Conservation (phyloP, 2,113 vertebrate genomes). For the Emydocephalus ijimae region DNA sequence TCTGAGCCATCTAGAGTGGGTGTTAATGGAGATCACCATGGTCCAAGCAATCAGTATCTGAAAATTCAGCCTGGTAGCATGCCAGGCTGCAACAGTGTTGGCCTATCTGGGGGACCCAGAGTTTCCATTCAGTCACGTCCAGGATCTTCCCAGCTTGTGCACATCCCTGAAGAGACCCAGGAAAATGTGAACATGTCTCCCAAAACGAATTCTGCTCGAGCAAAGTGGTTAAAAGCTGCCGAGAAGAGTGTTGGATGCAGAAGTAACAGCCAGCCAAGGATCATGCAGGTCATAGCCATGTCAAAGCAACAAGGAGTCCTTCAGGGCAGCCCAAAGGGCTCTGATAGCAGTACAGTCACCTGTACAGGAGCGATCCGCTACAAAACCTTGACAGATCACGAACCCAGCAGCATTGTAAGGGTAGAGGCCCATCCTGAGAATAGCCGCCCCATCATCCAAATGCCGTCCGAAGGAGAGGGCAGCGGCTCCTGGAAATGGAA, state of each 20-base stretch:
- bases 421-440: constrained; percentile 95
- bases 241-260: constrained; percentile 86
- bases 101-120: constrained; percentile 84
- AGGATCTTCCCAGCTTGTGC: constrained; percentile 92
- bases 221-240: constrained; percentile 90
- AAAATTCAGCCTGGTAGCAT: constrained; percentile 84
- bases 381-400: constrained; percentile 83
- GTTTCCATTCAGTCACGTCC: constrained; percentile 91
- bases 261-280: constrained; percentile 84
- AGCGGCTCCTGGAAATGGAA: constrained; percentile 96
- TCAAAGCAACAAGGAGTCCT: constrained; percentile 96
- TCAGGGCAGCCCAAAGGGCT: constrained; percentile 86
- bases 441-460: constrained; percentile 84
- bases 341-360: constrained; percentile 80
- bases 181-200: constrained; percentile 82
- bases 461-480: constrained; percentile 84
- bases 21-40: constrained; percentile 83
- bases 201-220: constrained; percentile 78
- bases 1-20: constrained; percentile 83
- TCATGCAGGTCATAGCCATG: constrained; percentile 97
- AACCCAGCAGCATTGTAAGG: constrained; percentile 85
- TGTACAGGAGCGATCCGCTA: constrained; percentile 84
- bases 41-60: constrained; percentile 78
- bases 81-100: constrained; percentile 83
- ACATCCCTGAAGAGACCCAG: constrained; percentile 95